phyloP scores from a whole-genome alignment of 1,140 invertebrate genomes.

The Drosophila virilis region DNA sequence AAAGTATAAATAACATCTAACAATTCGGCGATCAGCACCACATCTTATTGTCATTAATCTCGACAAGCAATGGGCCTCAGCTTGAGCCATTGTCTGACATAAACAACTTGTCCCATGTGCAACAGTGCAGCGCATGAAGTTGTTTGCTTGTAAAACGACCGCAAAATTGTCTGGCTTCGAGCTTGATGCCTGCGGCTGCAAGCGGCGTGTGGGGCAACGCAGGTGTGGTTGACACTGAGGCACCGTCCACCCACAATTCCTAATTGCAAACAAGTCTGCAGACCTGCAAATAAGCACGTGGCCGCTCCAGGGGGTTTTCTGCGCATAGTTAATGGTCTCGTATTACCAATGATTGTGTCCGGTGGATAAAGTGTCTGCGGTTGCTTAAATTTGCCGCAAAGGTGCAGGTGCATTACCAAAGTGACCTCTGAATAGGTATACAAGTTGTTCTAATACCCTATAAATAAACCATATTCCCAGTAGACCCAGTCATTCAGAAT shows the following conservation, averaged over 20 bases:
- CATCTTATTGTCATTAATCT: constrained; percentile 63
- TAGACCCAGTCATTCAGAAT: too few relatives aligned
- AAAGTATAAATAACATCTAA: constrained; percentile 33
- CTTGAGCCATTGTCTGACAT: constrained; percentile 27
- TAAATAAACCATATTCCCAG: too few relatives aligned
- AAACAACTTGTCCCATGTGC: constrained; percentile 16
- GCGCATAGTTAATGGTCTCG: constrained; percentile 28
- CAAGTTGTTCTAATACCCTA: too few relatives aligned
- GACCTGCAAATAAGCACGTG: constrained; percentile 32
- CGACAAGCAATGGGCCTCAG: constrained; percentile 36
- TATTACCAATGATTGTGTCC: constrained; percentile 68
- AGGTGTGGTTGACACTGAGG: constrained; percentile 17
- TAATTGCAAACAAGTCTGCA: constrained; percentile 45
- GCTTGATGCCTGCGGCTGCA: constrained; percentile 11
- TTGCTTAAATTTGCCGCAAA: constrained; percentile 49
- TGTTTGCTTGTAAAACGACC: constrained; percentile 45
- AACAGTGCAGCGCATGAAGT: constrained; percentile 47
- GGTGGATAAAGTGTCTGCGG: constrained; percentile 54
- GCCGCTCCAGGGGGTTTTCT: neutral
- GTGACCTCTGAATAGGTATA: neutral
- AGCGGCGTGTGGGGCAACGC: constrained; percentile 15
- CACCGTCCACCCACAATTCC: constrained; percentile 24
- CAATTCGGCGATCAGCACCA: constrained; percentile 32
- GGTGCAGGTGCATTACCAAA: constrained; percentile 15
- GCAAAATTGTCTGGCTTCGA: constrained; percentile 71